phyloP scores from a whole-genome alignment of 2,888 invertebrate species.

The Mycogona germanica region DNA sequence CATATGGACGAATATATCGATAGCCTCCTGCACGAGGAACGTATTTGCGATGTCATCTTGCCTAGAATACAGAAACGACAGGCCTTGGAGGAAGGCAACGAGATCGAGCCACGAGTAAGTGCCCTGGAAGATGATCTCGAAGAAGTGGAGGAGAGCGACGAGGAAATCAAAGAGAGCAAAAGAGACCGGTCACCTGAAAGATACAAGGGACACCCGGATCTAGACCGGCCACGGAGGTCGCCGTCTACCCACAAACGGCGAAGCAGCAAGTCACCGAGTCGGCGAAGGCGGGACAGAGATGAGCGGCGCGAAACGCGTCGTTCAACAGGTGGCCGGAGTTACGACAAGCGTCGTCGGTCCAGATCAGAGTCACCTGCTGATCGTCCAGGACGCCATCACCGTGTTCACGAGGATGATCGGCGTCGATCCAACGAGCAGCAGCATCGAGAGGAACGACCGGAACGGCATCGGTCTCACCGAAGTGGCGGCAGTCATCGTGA shows the following conservation, averaged over 20 bases:
- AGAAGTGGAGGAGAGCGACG: constrained; percentile 58
- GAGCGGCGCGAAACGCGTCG: constrained; percentile 21
- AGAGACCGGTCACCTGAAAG: constrained; percentile 10
- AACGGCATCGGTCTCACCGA: constrained; percentile 26
- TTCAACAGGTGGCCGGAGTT: constrained; percentile 19
- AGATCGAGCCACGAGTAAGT: constrained; percentile 81
- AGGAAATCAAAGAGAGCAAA: constrained; percentile 36
- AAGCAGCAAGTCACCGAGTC: constrained; percentile 26
- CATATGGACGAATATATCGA: constrained; percentile 99
- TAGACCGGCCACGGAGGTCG: constrained; percentile 26
- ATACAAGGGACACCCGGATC: constrained; percentile 21
- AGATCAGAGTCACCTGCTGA: constrained; percentile 19
- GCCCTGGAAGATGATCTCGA: constrained; percentile 77
- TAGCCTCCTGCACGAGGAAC: constrained; percentile 78
- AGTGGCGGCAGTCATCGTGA: constrained; percentile 24
- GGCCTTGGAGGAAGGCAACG: constrained; percentile 89
- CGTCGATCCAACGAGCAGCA: too few relatives aligned
- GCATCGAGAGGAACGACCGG: constrained; percentile 20
- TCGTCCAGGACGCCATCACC: constrained; percentile 35
- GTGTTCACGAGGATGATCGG: constrained; percentile 34
- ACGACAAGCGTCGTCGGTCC: constrained; percentile 20
- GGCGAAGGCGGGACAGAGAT: constrained; percentile 35
- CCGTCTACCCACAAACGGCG: constrained; percentile 26
- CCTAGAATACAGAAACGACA: constrained; percentile 78
- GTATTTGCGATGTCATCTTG: constrained; percentile 89